These are phyloP conservation scores for Diplolepis rosae DNA, from an alignment of 2,888 invertebrate genomes.

Conservation along the genomic window DNA sequence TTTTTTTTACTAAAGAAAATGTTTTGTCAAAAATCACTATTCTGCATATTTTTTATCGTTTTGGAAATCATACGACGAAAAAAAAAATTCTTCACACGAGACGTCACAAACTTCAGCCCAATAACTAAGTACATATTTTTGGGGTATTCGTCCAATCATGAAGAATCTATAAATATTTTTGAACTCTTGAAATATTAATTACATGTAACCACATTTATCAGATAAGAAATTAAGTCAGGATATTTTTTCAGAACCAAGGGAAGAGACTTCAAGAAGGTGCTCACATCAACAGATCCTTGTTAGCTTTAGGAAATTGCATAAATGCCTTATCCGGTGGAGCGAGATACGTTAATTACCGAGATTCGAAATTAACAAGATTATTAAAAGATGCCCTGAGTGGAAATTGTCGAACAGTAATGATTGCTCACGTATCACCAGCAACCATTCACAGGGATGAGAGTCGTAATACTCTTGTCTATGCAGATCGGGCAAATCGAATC, in stretches of 20 bases:
- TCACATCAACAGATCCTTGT: conserved; percentile 93
- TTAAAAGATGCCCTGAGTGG: conserved; percentile 91
- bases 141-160: too few species aligned
- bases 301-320: conserved; percentile 96
- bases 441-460: conserved; percentile 90
- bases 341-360: conserved; percentile 94
- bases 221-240: too few species aligned
- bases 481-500: conserved; percentile 94
- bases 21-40: too few species aligned
- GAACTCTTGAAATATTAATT: too few species aligned
- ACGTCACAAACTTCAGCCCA: too few species aligned
- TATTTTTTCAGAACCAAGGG: conserved; percentile 79
- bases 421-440: conserved; percentile 94
- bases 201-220: background rate
- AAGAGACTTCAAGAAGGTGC: conserved; percentile 94
- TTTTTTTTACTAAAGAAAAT: too few species aligned
- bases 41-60: too few species aligned
- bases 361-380: conserved; percentile 94
- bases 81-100: too few species aligned
- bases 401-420: conserved; percentile 97
- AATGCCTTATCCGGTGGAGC: conserved; percentile 92
- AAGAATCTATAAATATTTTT: too few species aligned
- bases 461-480: conserved; percentile 94
- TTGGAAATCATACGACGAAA: too few species aligned
- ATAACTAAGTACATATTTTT: too few species aligned